Percentiles rank a stretch among this genome's conserved stretches.
Evolutionary conservation across 2,888 invertebrate species (phyloP).

Genomic region (Yponomeuta plumbellus): DNA sequence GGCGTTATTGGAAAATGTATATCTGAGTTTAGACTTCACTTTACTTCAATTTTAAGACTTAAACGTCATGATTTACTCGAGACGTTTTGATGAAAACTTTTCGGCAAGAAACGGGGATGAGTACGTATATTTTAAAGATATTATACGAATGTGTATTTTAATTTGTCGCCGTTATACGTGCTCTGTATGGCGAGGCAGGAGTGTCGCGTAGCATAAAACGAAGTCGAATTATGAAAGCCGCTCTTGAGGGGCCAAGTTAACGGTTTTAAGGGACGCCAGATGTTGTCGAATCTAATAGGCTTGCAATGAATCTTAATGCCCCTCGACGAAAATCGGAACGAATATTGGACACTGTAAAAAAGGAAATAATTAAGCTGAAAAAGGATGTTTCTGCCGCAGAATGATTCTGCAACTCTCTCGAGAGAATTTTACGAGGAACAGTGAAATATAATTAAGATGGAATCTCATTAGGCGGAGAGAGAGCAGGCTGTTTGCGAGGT

Average conservation of each 20-base stretch:
- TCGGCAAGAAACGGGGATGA: not conserved
- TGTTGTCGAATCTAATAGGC: conserved; percentile 66
- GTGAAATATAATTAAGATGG: conserved; percentile 60
- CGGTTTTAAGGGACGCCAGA: conserved; percentile 54
- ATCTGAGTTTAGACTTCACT: conserved; percentile 1
- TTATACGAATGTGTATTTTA: conserved; percentile 7
- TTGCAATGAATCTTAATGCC: conserved; percentile 70
- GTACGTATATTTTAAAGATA: not conserved
- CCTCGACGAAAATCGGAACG: conserved; percentile 58
- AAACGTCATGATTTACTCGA: not conserved
- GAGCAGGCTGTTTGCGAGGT: conserved; percentile 23
- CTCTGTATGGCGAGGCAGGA: not conserved
- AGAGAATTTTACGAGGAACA: conserved; percentile 51
- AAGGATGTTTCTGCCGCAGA: conserved; percentile 54
- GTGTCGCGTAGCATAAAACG: conserved; percentile 8
- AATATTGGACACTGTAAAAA: conserved; percentile 63
- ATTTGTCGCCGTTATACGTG: conserved; percentile 9
- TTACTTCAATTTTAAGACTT: conserved; percentile 1
- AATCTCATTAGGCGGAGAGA: conserved; percentile 50
- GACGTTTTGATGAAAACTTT: conserved; percentile 8
- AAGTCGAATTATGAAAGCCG: conserved; percentile 16
- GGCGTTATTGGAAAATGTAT: conserved; percentile 9
- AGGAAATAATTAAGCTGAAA: conserved; percentile 59
- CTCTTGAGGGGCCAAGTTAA: conserved; percentile 38
- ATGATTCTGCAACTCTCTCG: conserved; percentile 47